Evolutionary conservation across 2,113 vertebrate species (phyloP), one percentile per base, ranked within the genome.

Genomic region (Muscicapa adusta): DNA sequence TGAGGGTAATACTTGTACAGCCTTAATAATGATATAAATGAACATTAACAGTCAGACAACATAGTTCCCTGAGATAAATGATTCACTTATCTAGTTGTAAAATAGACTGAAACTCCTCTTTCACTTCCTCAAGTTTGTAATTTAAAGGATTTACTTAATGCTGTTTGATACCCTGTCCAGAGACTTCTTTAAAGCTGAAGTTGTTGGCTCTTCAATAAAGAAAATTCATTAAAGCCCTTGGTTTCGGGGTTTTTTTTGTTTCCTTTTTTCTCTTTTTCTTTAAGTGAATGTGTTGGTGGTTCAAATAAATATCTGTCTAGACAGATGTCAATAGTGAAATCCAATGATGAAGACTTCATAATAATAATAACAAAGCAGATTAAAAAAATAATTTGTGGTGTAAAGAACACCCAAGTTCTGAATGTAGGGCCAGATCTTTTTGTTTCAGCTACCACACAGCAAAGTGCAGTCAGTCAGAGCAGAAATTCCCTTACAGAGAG

Each of bases 61-160:
- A 56, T 20, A 82, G 80, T 94, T 75, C 23, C 20, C 43, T 28
- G 45, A 72, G 36, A 93, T 36, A 74, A 88, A 88, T 3, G 11
- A 65, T 54, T 90, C n/a, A 26, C 33, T 76, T 75, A 75, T 43
- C 68, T 91, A 58, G 53, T 45, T 75, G 19, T 45, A 89, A 92
- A 80, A 79, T 19, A 87, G 42, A 90, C 65, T 79, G 61, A 45
- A 28, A 34, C 8, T 75, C 57, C 38, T 73, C 33, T 85, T 70
- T 40, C 14, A 72, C 77, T 88, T 93, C 51, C 79, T 92, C 62
- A 80, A 63, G 65, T 34, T 53, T 73, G 25, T 56, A 94, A 96
- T 96, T 94, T 93, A 93, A 94, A 89, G n/a, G 62, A 94, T 96
- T 93, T 90, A 74, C 26, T 91, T 93, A 92, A 91, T 83, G 15